Percentiles rank a stretch among this genome's conserved stretches.
phyloP scores from a whole-genome alignment of 2,113 vertebrate species.

The Oxyura jamaicensis region DNA sequence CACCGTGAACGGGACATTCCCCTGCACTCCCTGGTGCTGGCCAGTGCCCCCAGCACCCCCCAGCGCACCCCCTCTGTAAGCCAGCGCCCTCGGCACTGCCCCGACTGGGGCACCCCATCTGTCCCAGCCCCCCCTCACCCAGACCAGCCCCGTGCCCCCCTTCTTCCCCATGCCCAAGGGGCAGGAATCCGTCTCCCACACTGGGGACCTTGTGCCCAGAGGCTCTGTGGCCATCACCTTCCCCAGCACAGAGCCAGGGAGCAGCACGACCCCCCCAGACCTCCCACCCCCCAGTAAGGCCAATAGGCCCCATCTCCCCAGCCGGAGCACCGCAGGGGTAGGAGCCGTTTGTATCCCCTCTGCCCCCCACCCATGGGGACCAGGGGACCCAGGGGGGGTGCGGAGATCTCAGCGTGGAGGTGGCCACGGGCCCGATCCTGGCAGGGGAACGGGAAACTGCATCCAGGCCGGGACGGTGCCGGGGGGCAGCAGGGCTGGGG shows the following conservation, averaged over 20 bases:
- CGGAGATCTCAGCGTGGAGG: background rate
- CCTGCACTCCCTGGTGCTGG: background rate
- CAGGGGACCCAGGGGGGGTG: background rate
- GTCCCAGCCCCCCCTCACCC: rapidly evolving
- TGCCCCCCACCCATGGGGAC: background rate
- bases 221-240: background rate
- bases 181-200: background rate
- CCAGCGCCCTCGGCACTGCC: background rate
- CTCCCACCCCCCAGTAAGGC: background rate
- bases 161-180: background rate
- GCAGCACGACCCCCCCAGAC: background rate
- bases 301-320: background rate
- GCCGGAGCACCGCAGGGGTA: rapidly evolving
- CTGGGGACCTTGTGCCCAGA: rapidly evolving
- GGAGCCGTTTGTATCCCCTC: background rate
- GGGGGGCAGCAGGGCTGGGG: background rate
- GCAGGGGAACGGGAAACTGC: background rate
- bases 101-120: background rate
- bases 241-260: background rate
- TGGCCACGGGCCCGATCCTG: background rate
- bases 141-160: background rate
- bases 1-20: background rate
- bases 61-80: background rate
- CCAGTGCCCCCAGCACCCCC: no score
- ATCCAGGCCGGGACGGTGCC: background rate